Evolutionary conservation across 2,888 invertebrate species (phyloP).

Genomic region (Orthosia cruda): DNA sequence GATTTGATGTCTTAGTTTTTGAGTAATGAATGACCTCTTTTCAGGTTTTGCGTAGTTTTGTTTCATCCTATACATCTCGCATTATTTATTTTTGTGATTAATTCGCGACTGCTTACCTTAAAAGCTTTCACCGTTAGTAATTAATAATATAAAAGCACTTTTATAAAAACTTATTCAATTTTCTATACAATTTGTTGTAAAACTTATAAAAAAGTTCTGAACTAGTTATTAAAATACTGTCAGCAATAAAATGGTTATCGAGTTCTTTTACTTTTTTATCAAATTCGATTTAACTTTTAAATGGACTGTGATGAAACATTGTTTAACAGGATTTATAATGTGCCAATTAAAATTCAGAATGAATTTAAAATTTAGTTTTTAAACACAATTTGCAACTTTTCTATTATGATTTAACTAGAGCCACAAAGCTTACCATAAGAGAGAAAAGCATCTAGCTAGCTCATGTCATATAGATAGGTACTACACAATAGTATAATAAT

Average conservation of each 20-base stretch:
- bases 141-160: neutral
- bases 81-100: too few species aligned
- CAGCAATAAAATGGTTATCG: constrained; percentile 32
- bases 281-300: constrained; percentile 58
- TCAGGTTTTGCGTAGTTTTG: too few species aligned
- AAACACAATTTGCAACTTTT: too few species aligned
- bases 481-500: too few species aligned
- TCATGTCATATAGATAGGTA: too few species aligned
- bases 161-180: constrained; percentile 16
- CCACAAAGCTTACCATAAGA: neutral
- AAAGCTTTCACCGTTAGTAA: neutral
- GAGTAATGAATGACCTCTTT: too few species aligned
- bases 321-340: too few species aligned
- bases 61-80: too few species aligned
- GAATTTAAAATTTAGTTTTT: too few species aligned
- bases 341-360: too few species aligned
- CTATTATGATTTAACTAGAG: neutral
- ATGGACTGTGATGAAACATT: too few species aligned
- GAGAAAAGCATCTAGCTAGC: neutral
- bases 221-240: constrained; percentile 54
- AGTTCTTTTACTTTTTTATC: constrained; percentile 19
- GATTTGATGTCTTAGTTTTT: too few species aligned
- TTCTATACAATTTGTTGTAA: constrained; percentile 24
- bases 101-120: neutral
- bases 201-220: constrained; percentile 47